Evolutionary conservation across 2,113 vertebrate genomes (phyloP).

Genomic region (Ivindomyrus marchei): DNA sequence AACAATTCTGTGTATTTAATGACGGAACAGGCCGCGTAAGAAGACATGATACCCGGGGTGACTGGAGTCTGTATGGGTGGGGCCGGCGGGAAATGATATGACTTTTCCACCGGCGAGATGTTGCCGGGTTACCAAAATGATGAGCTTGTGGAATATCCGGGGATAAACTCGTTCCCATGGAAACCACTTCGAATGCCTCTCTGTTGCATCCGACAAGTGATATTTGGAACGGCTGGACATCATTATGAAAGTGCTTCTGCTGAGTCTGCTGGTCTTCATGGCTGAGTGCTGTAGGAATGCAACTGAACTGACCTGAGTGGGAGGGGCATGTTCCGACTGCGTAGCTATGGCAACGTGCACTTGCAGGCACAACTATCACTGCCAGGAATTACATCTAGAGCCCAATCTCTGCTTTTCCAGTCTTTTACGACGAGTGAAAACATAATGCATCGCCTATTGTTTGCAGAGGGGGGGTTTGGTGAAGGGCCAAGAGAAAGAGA

Average conservation of each 20-base stretch:
- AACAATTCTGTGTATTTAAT: background rate
- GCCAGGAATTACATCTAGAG: background rate
- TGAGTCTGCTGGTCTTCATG: background rate
- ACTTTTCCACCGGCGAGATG: slow-evolving; percentile 21
- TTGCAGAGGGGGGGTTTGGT: background rate
- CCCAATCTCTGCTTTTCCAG: background rate
- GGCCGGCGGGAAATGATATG: background rate
- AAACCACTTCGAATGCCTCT: background rate
- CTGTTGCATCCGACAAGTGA: background rate
- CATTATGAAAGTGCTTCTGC: background rate
- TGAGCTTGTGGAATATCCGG: slow-evolving; percentile 17
- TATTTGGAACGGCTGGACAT: background rate
- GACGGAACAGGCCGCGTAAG: background rate
- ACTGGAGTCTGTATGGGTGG: background rate
- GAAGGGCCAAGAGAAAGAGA: background rate
- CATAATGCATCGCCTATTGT: background rate
- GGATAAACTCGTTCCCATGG: slow-evolving; percentile 13
- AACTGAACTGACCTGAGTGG: background rate
- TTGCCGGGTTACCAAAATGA: slow-evolving; percentile 36
- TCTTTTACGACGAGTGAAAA: background rate
- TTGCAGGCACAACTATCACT: background rate
- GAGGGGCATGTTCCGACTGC: background rate
- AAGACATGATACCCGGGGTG: background rate
- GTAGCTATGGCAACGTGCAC: background rate
- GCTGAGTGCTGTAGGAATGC: background rate